Evolutionary conservation across 2,113 vertebrate species (phyloP), one percentile per base, ranked within the genome.

Genomic region (Crotalus viridis): DNA sequence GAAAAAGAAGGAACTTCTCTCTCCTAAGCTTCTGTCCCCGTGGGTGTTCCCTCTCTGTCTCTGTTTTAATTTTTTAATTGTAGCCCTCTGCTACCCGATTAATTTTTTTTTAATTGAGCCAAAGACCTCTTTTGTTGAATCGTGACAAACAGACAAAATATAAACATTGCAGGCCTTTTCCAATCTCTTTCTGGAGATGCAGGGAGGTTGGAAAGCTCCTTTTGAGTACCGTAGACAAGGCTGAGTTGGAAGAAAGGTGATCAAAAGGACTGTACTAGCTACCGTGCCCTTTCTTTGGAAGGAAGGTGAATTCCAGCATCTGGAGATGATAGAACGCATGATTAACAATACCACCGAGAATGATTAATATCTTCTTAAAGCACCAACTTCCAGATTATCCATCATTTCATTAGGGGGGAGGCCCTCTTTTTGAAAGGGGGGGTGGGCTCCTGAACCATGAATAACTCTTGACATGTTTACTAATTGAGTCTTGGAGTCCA

Each of bases 331-430:
- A 99, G 98, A 98, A 99, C 97, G 97, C 98, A 98, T 99, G 99
- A 99, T 99, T 99, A 99, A 98, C 99, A 99, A 99, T 98, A 99
- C 98, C 98, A 98, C 98, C 98, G 98, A 98, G 98, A 98, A 99
- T 99, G 99, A 99, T 99, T 99, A 99, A 99, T 99, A 99, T 99
- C 99, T 99, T 98, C 99, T 99, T 99, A 99, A 99, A 99, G 98
- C 98, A 98, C 98, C 98, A 98, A 99, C 99, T 99, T 99, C 98
- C 98, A 99, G 98, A 99, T 98, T 99, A 99, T 99, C 99, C 99
- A 99, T 99, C 99, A 99, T 99, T 99, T 99, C 98, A 99, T 99
- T 99, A 99, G 98, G 98, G 97, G n/a, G 39, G 99, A 99, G 98
- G 98, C 99, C 56, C 88, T 98, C 98, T 98, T 98, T 98, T 98